These are phyloP conservation scores for Aurelia sp. DNA, from an alignment of 30 jellyfish, hydroid and myxozoan genomes.

Conservation along the genomic window DNA sequence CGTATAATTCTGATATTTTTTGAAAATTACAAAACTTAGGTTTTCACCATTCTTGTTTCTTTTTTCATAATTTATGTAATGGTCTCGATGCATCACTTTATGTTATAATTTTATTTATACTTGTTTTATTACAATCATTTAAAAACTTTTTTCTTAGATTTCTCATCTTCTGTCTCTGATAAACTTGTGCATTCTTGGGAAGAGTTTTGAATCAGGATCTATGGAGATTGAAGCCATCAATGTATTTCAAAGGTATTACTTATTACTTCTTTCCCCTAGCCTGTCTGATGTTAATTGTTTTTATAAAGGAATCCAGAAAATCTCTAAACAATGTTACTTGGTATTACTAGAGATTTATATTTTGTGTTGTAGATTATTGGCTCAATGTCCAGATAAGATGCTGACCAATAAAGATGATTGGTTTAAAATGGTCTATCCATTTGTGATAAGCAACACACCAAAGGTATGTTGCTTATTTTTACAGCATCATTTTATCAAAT, in stretches of 20 bases:
- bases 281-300: too few relatives aligned
- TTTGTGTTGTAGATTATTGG: slow-evolving; percentile 48
- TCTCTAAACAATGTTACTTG: not conserved
- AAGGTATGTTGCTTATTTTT: slow-evolving; percentile 20
- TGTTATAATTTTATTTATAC: too few relatives aligned
- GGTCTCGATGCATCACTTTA: too few relatives aligned
- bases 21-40: too few relatives aligned
- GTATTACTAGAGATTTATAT: too few relatives aligned
- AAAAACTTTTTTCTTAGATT: slow-evolving; percentile 5
- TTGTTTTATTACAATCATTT: too few relatives aligned
- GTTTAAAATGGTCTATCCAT: slow-evolving; percentile 73
- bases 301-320: not conserved
- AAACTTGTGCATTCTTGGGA: slow-evolving; percentile 24
- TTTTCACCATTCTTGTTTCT: too few relatives aligned
- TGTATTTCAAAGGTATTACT: slow-evolving; percentile 28
- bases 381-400: slow-evolving; percentile 74
- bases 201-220: slow-evolving; percentile 47
- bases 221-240: slow-evolving; percentile 57
- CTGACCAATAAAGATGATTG: slow-evolving; percentile 48
- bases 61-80: too few relatives aligned
- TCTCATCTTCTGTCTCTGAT: slow-evolving; percentile 1
- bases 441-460: slow-evolving; percentile 43
- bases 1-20: too few relatives aligned
- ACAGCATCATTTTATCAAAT: too few relatives aligned
- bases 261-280: not conserved